These are phyloP conservation scores for Rallus limicola DNA, from an alignment of 2,113 vertebrate species.

Conservation along the genomic window DNA sequence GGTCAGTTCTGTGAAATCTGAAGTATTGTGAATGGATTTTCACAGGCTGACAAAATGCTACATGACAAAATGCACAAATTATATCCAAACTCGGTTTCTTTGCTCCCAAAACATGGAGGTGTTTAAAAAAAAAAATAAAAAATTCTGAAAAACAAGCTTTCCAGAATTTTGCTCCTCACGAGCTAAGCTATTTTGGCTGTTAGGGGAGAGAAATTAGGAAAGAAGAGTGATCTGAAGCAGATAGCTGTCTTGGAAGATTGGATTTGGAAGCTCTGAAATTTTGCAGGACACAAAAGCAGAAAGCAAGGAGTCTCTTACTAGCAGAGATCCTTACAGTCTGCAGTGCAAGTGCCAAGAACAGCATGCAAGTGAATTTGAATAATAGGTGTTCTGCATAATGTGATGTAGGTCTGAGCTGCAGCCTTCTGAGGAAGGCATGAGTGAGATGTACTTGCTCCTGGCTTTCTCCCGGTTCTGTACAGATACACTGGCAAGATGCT, in stretches of 20 bases:
- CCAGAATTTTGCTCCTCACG: not conserved
- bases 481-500: rapidly evolving
- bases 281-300: not conserved
- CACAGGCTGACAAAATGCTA: not conserved
- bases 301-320: not conserved
- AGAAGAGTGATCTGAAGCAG: not conserved
- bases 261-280: not conserved
- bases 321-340: not conserved
- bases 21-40: not conserved
- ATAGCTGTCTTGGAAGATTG: constrained; percentile 12
- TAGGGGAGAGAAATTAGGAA: not conserved
- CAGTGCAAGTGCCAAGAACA: not conserved
- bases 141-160: not conserved
- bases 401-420: not conserved
- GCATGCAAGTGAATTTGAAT: not conserved
- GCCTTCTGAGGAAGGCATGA: not conserved
- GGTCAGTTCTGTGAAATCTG: not conserved
- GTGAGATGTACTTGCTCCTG: not conserved
- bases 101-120: not conserved
- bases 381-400: not conserved
- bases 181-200: constrained; percentile 7
- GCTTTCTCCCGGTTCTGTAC: not conserved
- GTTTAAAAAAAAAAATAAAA: not conserved
- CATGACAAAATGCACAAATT: not conserved
- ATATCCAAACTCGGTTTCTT: not conserved